Base-by-base conservation (phyloP, 2,888 invertebrate species). In the Drosophila hamatofila region DNA sequence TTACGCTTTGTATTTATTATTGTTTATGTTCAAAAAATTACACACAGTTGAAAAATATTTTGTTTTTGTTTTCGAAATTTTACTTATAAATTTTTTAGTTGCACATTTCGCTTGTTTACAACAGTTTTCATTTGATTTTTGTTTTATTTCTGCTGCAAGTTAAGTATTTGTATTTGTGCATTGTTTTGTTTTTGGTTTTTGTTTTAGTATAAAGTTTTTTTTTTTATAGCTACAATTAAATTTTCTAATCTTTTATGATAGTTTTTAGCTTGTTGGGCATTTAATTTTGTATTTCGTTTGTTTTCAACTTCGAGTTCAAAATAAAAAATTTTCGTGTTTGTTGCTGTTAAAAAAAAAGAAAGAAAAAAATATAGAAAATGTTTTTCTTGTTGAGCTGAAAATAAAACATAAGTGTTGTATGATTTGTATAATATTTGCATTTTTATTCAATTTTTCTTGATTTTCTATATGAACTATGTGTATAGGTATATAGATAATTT, bases 1-100 rank as follows among this genome's bases (percentile, higher is more conserved):
- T 88, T 85, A 85, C 80, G 76, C 54, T 78, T 81, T 73, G 58
- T 73, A 66, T 74, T 79, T 72, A 55, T 84, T 85, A 85, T 85
- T 86, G 81, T 86, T 77, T 86, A 80, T 74, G 66, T 86, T 86
- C 87, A 87, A 87, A 87, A 86, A 87, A 87, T 88, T 87, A 87
- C 89, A 87, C 89, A 87, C 89, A 87, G 67, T 88, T 87, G 89
- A 88, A 88, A 86, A 87, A 87, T 88, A 88, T 87, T 87, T 82
- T 57, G 55, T 39, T 42, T 73, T 63, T 64, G 27, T 51, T 37
- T 27, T 61, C 9, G 54, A 54, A 63, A 63, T 76, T 61, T 72
- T 55, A 54, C 57, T 72, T 75, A 66, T 35, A 46, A 33, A 42
- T 57, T 65, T 68, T 57, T 64, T 51, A 37, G 58, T 71, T 78